These are phyloP conservation scores for Odontamblyopus rebecca DNA, from an alignment of 2,797 vertebrate species.

Conservation along the genomic window DNA sequence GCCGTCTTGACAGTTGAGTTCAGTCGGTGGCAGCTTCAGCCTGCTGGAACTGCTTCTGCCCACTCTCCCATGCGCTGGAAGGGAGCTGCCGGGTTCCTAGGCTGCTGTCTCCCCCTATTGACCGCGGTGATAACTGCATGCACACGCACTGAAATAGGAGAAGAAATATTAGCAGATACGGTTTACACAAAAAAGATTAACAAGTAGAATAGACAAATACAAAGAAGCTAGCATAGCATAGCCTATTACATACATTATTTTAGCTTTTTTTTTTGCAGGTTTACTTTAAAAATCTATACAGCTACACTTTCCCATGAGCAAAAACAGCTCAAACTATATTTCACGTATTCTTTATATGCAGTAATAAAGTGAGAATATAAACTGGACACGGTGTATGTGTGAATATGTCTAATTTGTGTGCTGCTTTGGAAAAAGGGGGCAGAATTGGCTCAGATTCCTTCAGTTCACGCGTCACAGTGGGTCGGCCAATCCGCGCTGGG, in stretches of 20 bases:
- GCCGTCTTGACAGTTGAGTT: slow-evolving; percentile 57
- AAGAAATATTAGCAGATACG: slow-evolving; percentile 5
- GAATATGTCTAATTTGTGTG: slow-evolving; percentile 21
- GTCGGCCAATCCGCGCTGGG: slow-evolving; percentile 58
- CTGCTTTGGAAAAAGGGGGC: slow-evolving; percentile 22
- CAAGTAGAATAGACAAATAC: neutral
- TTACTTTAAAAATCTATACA: too few relatives aligned
- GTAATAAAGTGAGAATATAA: neutral
- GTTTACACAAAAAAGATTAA: neutral
- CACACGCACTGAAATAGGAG: too few relatives aligned
- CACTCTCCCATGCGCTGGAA: neutral
- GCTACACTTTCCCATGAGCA: neutral
- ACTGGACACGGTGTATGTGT: slow-evolving; percentile 5
- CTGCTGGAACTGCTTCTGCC: slow-evolving; percentile 17
- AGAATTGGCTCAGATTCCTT: slow-evolving; percentile 59
- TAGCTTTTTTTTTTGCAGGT: neutral
- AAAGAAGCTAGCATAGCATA: neutral
- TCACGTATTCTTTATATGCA: neutral
- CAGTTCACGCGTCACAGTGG: slow-evolving; percentile 58
- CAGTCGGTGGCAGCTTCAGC: slow-evolving; percentile 44
- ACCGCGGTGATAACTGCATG: slow-evolving; percentile 26
- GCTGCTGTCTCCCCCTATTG: slow-evolving; percentile 79
- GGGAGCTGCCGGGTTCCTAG: slow-evolving; percentile 48
- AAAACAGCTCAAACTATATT: neutral
- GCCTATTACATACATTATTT: neutral